Base-by-base conservation (phyloP, 2,797 vertebrate genomes). In the Lepus oiostolus region DNA sequence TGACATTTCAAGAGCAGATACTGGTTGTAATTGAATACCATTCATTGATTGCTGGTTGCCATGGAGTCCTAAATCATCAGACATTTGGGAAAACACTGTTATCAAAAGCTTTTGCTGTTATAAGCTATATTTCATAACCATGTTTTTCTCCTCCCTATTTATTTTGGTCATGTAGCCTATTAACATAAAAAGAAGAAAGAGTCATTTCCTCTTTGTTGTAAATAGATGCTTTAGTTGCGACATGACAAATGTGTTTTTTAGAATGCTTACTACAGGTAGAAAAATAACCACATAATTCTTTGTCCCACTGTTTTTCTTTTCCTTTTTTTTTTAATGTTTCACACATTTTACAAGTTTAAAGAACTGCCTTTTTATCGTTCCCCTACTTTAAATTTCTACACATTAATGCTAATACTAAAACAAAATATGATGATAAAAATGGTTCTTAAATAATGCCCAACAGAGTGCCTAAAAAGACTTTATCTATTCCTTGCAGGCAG, bases 351-450 rank as follows among this genome's bases (percentile, higher is more conserved):
- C 50, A 85, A 76, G 28, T 87, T 77, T 87, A 93, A 95, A 89
- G 30, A 70, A 67, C 6, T 93, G n/a, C 32, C 42, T 68, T 93
- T 95, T 94, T 88, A 87, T 77, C 62, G n/a, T 92, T 94, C 82
- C 7, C 1, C 2, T 86, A 42, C 17, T 92, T 92, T 95, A 96
- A 97, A 89, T 91, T 89, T 96, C 22, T 24, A 96, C 68, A 87
- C 68, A 35, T 91, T 96, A 96, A 96, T 96, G 35, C 75, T 71
- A 97, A 95, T 91, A 84, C 68, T 97, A 82, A 96, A 96, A 92
- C 72, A 96, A 97, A 96, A 95, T 95, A 97, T 96, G 77, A 96
- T 94, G 84, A 95, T 96, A 97, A 97, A 96, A 95, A 68, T 83
- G 68, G n/a, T 91, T 96, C 90, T 93, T 93, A 95, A 97, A 95